A percentile compares a stretch with the other conserved stretches of the same genome.
Evolutionary conservation across 2,113 vertebrate species (phyloP).

Genomic region (Podocnemis expansa): DNA sequence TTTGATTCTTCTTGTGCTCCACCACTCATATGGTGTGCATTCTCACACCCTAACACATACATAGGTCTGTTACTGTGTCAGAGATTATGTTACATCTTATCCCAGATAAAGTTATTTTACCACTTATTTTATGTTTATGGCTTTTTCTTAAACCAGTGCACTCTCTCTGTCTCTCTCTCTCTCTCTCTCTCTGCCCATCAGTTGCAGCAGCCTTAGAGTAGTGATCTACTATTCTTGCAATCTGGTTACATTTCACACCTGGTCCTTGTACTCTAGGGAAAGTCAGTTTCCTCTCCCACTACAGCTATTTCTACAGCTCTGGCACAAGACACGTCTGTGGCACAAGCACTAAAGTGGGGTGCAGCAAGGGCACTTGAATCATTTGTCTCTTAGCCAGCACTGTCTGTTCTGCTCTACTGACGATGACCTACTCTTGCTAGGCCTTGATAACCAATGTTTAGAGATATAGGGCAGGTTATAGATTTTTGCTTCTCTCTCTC

Average conservation of each 20-base stretch:
- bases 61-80: neutral
- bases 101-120: neutral
- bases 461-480: neutral
- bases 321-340: neutral
- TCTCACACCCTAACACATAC: neutral
- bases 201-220: neutral
- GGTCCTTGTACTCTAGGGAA: neutral
- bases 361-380: slow-evolving; percentile 33
- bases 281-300: neutral
- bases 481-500: neutral
- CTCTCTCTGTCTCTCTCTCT: neutral
- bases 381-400: slow-evolving; percentile 35
- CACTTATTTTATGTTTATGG: neutral
- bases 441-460: accelerated
- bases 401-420: neutral
- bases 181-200: neutral
- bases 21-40: neutral
- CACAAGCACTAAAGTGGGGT: slow-evolving; percentile 19
- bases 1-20: neutral
- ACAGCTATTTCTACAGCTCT: slow-evolving; percentile 28
- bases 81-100: neutral
- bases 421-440: neutral
- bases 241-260: slow-evolving; percentile 34
- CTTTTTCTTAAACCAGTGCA: neutral
- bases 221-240: neutral